Evolutionary conservation across 2,888 invertebrate species (phyloP), one percentile per base, ranked within the genome.

Genomic region (Leptogaster cylindrica): DNA sequence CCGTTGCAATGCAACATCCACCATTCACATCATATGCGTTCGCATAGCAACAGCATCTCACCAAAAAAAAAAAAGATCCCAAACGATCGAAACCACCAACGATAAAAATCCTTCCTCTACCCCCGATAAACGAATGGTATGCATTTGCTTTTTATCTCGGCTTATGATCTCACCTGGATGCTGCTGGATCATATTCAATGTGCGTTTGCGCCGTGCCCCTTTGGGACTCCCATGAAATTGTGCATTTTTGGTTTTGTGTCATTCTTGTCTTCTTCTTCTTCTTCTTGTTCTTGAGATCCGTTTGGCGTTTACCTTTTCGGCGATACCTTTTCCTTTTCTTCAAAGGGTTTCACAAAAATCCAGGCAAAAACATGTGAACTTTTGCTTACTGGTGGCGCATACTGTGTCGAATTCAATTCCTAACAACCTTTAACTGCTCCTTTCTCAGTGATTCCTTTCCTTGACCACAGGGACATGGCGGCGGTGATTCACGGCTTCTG

Each of bases 331-430:
- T n/a, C n/a, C n/a, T n/a, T n/a, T n/a, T n/a, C 14, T 44, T 61
- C 61, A 61, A 61, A 61, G 61, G 44, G 61, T n/a, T n/a, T n/a
- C n/a, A n/a, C n/a, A n/a, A 31, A 31, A 27, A 28, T 28, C 44
- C 61, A 44, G n/a, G 44, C 44, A 61, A 61, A 61, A 61, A 61
- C 61, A 61, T 44, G 61, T 61, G 64, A 65, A 65, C 50, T 50
- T 36, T 50, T 51, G n/a, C n/a, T n/a, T n/a, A n/a, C n/a, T n/a
- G 50, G 65, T 65, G 65, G 65, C 65, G 65, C 65, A 65, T 27
- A 50, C 65, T 65, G 50, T 65, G 65, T 65, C 65, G 48, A 65
- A 65, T 65, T 36, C 50, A 65, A 65, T 65, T 65, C 51, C 39
- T 39, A 65, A 65, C 65, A 65, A 65, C 50, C n/a, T n/a, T n/a